These are phyloP conservation scores for Vanessa cardui DNA, from an alignment of 2,888 invertebrate species.

Conservation along the genomic window DNA sequence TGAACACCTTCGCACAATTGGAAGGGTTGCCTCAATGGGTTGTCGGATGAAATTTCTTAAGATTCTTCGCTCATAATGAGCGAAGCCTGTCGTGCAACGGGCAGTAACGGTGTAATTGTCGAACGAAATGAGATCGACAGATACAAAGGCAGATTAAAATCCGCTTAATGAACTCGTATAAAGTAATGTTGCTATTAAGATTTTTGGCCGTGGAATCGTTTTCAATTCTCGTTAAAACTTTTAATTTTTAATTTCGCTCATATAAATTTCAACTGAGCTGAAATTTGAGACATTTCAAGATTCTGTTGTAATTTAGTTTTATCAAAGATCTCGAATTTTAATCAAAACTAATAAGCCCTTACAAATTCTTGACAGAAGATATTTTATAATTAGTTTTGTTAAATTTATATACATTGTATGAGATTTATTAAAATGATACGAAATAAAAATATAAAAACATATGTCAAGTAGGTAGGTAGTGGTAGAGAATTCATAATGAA, in stretches of 20 bases:
- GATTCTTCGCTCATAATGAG: constrained; percentile 79
- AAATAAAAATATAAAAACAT: constrained; percentile 20
- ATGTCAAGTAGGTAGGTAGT: constrained; percentile 38
- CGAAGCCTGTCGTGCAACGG: constrained; percentile 76
- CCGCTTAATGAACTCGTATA: constrained; percentile 68
- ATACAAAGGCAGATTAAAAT: constrained; percentile 77
- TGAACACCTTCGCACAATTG: constrained; percentile 81
- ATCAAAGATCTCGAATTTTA: constrained; percentile 28
- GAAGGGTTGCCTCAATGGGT: constrained; percentile 80
- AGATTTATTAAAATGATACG: constrained; percentile 22
- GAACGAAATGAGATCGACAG: constrained; percentile 74
- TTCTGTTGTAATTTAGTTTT: constrained; percentile 31
- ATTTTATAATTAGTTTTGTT: constrained; percentile 19
- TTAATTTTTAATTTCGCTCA: constrained; percentile 35
- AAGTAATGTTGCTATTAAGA: constrained; percentile 58
- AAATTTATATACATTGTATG: constrained; percentile 14
- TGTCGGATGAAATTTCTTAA: constrained; percentile 82
- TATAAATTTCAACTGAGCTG: constrained; percentile 27
- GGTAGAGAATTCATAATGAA: constrained; percentile 75
- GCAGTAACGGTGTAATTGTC: constrained; percentile 80
- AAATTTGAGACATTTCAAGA: constrained; percentile 31
- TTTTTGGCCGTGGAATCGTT: constrained; percentile 45
- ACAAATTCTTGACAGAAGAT: constrained; percentile 16
- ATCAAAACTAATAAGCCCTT: constrained; percentile 30
- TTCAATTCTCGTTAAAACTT: constrained; percentile 38